Evolutionary conservation across 2,113 vertebrate genomes (phyloP), one percentile per base, ranked within the genome.

Genomic region (Hemiprocne comata): DNA sequence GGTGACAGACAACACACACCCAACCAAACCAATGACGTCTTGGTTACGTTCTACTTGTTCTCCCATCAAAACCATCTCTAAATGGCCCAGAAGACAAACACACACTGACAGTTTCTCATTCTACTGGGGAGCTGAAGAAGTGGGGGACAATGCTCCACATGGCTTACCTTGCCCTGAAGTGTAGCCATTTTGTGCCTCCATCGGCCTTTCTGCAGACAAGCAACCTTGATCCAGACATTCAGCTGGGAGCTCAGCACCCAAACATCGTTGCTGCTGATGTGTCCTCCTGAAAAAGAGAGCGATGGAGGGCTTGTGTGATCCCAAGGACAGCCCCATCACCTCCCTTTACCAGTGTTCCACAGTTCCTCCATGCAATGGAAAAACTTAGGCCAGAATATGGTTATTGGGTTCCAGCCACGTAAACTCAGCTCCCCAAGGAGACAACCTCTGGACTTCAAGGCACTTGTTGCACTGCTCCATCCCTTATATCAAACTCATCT

Each of bases 111-210:
- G 11, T 9, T 66, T 57, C 26, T 42, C 33, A 7, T 25, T 28
- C 5, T 38, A 74, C 7, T 6, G 23, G 13, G 38, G 24, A 71
- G 33, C 25, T 60, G 58, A 29, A 91, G 7, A 42, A 62, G 23
- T 4, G 13, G 11, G 17, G 17, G 5, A 16, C 5, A 17, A 13
- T 10, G 16, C 7, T 54, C 31, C 14, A 14, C 0, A 0, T 3
- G 33, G 53, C 10, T 60, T 93, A 98, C 98, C 98, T 98, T 98
- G 73, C 98, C 98, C 38, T 98, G 97, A 60, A 98, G 69, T 0
- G 97, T 93, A 1, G 87, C 95, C 98, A 98, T 98, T 94, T 97
- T 98, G 94, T 98, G 98, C 54, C 98, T 97, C 98, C 98, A 98
- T 50, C 98, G 94, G 62, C 98, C 98, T 64, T 98, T 98, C 76